A percentile compares a stretch with the other conserved stretches of the same genome.
Evolutionary conservation across 2,888 invertebrate genomes (phyloP).

Genomic region (Polietes domitor): DNA sequence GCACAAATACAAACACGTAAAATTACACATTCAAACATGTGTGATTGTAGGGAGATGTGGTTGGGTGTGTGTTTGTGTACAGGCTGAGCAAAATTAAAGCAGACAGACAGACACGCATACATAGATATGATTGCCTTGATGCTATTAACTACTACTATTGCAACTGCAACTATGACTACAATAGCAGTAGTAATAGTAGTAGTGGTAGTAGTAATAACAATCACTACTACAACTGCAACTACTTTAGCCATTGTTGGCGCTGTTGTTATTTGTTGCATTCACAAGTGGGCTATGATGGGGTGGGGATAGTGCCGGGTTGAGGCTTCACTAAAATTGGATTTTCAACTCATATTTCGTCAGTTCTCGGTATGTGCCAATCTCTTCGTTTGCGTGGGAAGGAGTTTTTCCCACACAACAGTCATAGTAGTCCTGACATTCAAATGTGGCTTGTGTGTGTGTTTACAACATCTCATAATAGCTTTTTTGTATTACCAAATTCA

Average conservation of each 20-base stretch:
- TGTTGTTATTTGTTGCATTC: slow-evolving; percentile 30
- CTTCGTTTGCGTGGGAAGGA: background rate
- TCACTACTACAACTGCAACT: slow-evolving; percentile 26
- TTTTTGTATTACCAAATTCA: slow-evolving; percentile 48
- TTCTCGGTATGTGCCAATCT: background rate
- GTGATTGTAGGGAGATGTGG: background rate
- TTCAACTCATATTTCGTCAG: slow-evolving; percentile 45
- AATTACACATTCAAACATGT: background rate
- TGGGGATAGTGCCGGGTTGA: background rate
- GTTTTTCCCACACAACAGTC: slow-evolving; percentile 1
- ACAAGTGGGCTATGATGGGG: background rate
- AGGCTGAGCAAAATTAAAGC: slow-evolving; percentile 6
- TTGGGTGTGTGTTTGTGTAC: background rate
- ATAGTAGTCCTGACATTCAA: slow-evolving; percentile 6
- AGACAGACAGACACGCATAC: slow-evolving; percentile 23
- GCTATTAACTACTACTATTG: slow-evolving; percentile 48
- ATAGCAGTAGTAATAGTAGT: background rate
- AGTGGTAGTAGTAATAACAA: slow-evolving; percentile 5
- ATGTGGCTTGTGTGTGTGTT: slow-evolving; percentile 24
- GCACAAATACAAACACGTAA: background rate
- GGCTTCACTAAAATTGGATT: slow-evolving; percentile 55
- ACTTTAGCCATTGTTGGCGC: slow-evolving; percentile 19
- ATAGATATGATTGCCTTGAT: slow-evolving; percentile 42
- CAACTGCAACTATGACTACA: background rate
- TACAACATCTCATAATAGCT: slow-evolving; percentile 54